Base-by-base conservation (phyloP, 2,113 vertebrate genomes). In the Laterallus jamaicensis region DNA sequence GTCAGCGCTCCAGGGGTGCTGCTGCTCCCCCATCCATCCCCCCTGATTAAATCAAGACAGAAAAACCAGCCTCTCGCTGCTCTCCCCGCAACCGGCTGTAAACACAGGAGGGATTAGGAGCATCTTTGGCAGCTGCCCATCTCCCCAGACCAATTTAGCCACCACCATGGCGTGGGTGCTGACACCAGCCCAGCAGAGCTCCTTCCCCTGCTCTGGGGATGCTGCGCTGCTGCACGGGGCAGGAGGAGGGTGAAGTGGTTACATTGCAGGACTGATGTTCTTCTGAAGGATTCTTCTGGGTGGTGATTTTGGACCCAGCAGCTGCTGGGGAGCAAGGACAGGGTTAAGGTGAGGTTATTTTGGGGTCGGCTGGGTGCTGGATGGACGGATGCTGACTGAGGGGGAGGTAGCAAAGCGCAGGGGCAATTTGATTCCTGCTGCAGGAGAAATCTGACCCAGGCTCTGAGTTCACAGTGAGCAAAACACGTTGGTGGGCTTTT, bases 151-250 rank as follows among this genome's bases (percentile, higher is more conserved):
- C 67, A 14, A 19, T 64, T 82, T 42, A 74, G 50, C 66, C 91
- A 37, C 42, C 1, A 10, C 35, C 64, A 2, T 1, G 5, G 16
- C 1, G 9, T 63, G 77, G 82, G 70, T 22, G 81, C 74, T 2
- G 26, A 58, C 80, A 44, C 13, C 47, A 39, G 68, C 42, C 69
- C 6, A 1, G 67, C 3, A 1, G 68, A 68, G 4, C 68, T 63
- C 64, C 37, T 2, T 10, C 2, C 3, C 40, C 16, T 0, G 32
- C 86, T 60, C 60, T 28, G 0, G 0, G 58, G 63, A 25, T 4
- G 62, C 52, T 16, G 42, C 42, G 42, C 42, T 44, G 42, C 42
- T 47, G 32, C 55, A 4, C 0, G 12, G 86, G 73, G n/a, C 10
- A 6, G 50, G 40, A 49, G 10, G 47, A 13, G 37, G 64, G 52